Conservation (phyloP, 2,797 vertebrate genomes). For the Hydrocynus forskahlii region DNA sequence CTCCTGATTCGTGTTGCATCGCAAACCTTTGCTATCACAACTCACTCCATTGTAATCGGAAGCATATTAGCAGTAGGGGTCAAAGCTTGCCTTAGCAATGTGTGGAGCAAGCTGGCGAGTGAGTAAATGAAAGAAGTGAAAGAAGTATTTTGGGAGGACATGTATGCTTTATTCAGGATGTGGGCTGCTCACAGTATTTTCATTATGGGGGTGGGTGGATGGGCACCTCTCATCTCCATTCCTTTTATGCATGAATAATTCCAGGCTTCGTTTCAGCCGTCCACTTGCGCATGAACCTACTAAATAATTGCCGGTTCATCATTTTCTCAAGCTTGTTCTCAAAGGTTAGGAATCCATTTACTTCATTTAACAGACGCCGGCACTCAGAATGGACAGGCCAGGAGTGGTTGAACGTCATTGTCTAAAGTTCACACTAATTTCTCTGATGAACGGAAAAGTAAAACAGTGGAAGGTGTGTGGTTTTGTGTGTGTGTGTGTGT, state of each 20-base stretch:
- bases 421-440: constrained; percentile 57
- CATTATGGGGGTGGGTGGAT: neutral
- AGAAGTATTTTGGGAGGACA: constrained; percentile 11
- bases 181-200: neutral
- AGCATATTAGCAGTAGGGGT: neutral
- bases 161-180: constrained; percentile 39
- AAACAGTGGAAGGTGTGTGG: constrained; percentile 49
- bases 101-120: constrained; percentile 5
- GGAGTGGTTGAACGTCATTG: constrained; percentile 32
- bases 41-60: neutral
- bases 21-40: neutral
- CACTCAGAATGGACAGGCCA: neutral
- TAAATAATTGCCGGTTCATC: neutral
- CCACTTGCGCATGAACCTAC: neutral
- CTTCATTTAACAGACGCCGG: constrained; percentile 42
- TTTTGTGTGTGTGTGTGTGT: neutral
- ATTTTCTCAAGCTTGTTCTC: neutral
- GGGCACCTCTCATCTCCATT: neutral
- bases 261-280: neutral
- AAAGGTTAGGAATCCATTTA: constrained; percentile 18
- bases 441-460: constrained; percentile 53
- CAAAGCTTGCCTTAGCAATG: neutral
- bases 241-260: no score
- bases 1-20: neutral
- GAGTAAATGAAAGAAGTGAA: constrained; percentile 31